Percentiles rank a stretch among this genome's conserved stretches.
phyloP scores from a whole-genome alignment of 2,113 vertebrate species.

The Callipepla squamata region DNA sequence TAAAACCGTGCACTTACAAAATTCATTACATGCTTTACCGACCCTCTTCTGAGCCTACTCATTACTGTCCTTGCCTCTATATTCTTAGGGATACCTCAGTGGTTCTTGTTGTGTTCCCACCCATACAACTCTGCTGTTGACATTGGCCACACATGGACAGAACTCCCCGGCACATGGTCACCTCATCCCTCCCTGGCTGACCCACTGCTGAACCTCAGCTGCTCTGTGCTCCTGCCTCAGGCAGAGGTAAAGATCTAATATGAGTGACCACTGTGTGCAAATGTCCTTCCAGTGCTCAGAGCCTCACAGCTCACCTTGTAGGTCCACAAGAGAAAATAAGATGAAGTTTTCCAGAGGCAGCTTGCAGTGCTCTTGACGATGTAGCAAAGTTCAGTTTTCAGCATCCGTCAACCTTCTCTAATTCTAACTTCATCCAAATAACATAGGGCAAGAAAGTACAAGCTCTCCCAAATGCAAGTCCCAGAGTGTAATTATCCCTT shows the following conservation, averaged over 20 bases:
- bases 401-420: neutral
- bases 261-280: neutral
- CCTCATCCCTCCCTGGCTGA: neutral
- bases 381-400: neutral
- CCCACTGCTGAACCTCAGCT: neutral
- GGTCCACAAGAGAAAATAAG: neutral
- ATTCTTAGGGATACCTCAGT: neutral
- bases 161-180: rapidly evolving
- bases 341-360: neutral
- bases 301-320: neutral
- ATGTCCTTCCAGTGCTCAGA: neutral
- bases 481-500: neutral
- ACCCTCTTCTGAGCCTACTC: neutral
- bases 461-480: neutral
- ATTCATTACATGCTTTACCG: neutral
- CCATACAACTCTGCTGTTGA: neutral
- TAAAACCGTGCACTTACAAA: neutral
- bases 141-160: neutral
- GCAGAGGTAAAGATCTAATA: neutral
- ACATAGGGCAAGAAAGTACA: neutral
- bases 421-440: neutral
- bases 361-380: neutral
- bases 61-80: neutral
- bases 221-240: neutral
- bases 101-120: neutral